phyloP scores from a whole-genome alignment of 1,140 invertebrate species.

The Sipha flava region DNA sequence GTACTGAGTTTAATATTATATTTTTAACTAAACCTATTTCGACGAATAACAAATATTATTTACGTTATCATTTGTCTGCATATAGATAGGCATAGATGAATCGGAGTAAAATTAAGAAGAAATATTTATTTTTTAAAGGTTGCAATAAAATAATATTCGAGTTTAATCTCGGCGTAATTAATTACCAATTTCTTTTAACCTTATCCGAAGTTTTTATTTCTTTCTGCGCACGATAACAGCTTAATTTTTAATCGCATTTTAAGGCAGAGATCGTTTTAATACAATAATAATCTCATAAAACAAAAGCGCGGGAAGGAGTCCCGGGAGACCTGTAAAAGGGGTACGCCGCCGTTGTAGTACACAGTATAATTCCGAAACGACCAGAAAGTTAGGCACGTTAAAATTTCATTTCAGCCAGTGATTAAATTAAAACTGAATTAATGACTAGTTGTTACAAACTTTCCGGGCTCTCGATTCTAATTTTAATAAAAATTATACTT shows the following conservation, averaged over 20 bases:
- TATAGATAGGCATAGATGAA: too few relatives aligned
- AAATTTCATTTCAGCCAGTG: constrained; percentile 25
- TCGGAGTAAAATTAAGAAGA: background rate
- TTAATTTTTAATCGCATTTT: constrained; percentile 32
- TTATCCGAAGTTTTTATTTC: background rate
- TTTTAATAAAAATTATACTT: constrained; percentile 29
- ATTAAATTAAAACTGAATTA: constrained; percentile 33
- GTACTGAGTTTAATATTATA: too few relatives aligned
- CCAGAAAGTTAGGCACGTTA: constrained; percentile 24
- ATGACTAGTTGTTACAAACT: constrained; percentile 17
- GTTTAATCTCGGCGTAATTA: constrained; percentile 6
- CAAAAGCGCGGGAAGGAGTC: constrained; percentile 24
- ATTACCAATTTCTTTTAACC: background rate
- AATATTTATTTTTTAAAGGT: background rate
- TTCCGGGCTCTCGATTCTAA: background rate
- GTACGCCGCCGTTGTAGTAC: background rate
- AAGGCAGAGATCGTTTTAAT: constrained; percentile 30
- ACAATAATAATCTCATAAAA: constrained; percentile 27
- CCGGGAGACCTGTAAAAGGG: constrained; percentile 25
- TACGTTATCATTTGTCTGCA: too few relatives aligned
- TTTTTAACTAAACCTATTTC: too few relatives aligned
- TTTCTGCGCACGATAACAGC: background rate
- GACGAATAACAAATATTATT: too few relatives aligned
- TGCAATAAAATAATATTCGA: background rate
- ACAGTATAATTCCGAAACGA: constrained; percentile 2